These are phyloP conservation scores for Alviniconcha strummeri DNA, from an alignment of 2,888 invertebrate species.

Conservation along the genomic window DNA sequence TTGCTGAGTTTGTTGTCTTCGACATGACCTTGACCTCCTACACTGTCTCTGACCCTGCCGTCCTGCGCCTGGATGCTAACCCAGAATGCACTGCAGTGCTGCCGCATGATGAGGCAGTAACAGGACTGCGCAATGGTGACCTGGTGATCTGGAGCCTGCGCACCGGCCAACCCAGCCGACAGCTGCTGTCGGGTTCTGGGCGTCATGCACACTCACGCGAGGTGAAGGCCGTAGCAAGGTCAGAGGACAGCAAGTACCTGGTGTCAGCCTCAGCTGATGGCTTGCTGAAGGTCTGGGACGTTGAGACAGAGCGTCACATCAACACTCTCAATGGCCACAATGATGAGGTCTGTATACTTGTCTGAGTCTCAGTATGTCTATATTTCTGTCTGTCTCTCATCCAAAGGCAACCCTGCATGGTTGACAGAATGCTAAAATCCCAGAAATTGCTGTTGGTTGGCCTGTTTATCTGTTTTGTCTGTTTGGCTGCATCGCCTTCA, in stretches of 20 bases:
- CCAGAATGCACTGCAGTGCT: slow-evolving; percentile 70
- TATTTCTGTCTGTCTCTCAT: no score
- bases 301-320: slow-evolving; percentile 68
- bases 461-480: no score
- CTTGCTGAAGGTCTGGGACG: slow-evolving; percentile 72
- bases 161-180: slow-evolving; percentile 65
- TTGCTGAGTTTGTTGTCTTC: slow-evolving; percentile 72
- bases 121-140: slow-evolving; percentile 72
- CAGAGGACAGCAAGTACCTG: slow-evolving; percentile 68
- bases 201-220: slow-evolving; percentile 68
- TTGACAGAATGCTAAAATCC: no score
- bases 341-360: slow-evolving; percentile 66
- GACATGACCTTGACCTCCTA: slow-evolving; percentile 68
- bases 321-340: slow-evolving; percentile 69
- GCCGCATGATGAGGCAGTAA: slow-evolving; percentile 71
- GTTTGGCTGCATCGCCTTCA: no score
- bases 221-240: slow-evolving; percentile 69
- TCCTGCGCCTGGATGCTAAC: slow-evolving; percentile 70
- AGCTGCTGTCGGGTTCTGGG: slow-evolving; percentile 63
- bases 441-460: no score
- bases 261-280: slow-evolving; percentile 72
- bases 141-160: slow-evolving; percentile 72
- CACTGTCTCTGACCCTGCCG: slow-evolving; percentile 65
- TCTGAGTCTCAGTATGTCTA: neutral
- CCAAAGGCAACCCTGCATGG: no score